phyloP scores from a whole-genome alignment of 2,113 vertebrate genomes.

The Ammodytes dubius region DNA sequence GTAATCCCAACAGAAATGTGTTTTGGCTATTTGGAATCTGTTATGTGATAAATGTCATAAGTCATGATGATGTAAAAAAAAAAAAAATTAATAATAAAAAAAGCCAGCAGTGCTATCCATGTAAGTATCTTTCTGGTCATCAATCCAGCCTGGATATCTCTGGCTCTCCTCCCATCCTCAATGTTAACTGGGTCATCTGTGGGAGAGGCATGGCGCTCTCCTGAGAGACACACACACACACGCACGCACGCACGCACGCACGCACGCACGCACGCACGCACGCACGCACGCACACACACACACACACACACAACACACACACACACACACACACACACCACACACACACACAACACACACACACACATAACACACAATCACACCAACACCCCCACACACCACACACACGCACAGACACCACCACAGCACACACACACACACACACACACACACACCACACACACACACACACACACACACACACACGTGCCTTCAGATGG shows the following conservation, averaged over 20 bases:
- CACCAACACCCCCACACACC: constrained; percentile 1
- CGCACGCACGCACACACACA: constrained; percentile 18
- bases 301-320: constrained; percentile 1
- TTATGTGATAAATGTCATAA: neutral
- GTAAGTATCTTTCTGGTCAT: constrained; percentile 42
- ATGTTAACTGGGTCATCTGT: constrained; percentile 72
- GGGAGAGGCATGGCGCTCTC: constrained; percentile 40
- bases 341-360: constrained; percentile 15
- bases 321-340: constrained; percentile 26
- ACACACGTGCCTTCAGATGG: constrained; percentile 30
- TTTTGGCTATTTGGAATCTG: neutral
- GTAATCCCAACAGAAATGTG: neutral
- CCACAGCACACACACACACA: constrained; percentile 4
- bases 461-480: constrained; percentile 16
- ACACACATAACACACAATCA: neutral
- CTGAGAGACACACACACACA: constrained; percentile 28
- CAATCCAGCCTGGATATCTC: constrained; percentile 37
- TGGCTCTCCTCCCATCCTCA: constrained; percentile 58
- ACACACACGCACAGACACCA: neutral
- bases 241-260: neutral
- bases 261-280: constrained; percentile 22
- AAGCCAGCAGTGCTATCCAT: neutral
- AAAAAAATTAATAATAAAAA: neutral
- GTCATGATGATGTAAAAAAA: neutral
- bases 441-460: constrained; percentile 23